Conservation (phyloP, 2,888 invertebrate genomes). For the Serrognathus titanus region DNA sequence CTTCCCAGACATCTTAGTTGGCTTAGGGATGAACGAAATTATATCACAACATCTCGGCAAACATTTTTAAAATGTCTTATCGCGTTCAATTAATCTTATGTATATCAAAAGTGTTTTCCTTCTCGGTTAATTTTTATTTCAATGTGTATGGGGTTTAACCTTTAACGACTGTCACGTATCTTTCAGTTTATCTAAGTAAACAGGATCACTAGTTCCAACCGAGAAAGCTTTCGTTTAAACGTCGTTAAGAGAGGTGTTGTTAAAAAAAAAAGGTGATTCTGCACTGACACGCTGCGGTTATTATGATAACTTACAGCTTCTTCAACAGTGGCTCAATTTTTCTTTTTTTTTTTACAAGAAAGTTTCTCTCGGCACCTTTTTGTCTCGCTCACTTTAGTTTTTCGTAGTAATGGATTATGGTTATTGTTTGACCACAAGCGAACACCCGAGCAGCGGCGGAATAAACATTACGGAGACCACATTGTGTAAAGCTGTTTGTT, state of each 20-base stretch:
- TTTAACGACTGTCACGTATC: too few relatives aligned
- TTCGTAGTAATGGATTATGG: conserved; percentile 39
- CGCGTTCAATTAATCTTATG: conserved; percentile 29
- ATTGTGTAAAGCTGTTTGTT: conserved; percentile 25
- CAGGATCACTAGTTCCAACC: too few relatives aligned
- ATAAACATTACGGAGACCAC: conserved; percentile 26
- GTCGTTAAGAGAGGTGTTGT: background rate
- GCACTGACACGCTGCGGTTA: conserved; percentile 29
- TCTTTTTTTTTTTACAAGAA: conserved; percentile 28
- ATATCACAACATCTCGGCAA: conserved; percentile 27
- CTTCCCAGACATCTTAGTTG: conserved; percentile 25
- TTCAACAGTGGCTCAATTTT: conserved; percentile 24
- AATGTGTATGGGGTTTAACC: too few relatives aligned
- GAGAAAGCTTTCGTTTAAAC: background rate
- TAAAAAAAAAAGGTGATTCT: background rate
- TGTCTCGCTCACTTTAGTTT: conserved; percentile 36
- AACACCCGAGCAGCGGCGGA: conserved; percentile 24
- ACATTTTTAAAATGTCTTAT: conserved; percentile 23
- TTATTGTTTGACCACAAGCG: conserved; percentile 32
- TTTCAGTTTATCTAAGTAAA: too few relatives aligned
- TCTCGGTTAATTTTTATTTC: too few relatives aligned
- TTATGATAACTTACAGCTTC: conserved; percentile 35
- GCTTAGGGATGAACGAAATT: conserved; percentile 23
- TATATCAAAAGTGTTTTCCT: conserved; percentile 28
- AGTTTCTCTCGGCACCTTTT: conserved; percentile 32